Percentiles rank a stretch among this genome's conserved stretches.
Evolutionary conservation across 2,888 invertebrate genomes (phyloP).

Genomic region (Mechanitis mazaeus): DNA sequence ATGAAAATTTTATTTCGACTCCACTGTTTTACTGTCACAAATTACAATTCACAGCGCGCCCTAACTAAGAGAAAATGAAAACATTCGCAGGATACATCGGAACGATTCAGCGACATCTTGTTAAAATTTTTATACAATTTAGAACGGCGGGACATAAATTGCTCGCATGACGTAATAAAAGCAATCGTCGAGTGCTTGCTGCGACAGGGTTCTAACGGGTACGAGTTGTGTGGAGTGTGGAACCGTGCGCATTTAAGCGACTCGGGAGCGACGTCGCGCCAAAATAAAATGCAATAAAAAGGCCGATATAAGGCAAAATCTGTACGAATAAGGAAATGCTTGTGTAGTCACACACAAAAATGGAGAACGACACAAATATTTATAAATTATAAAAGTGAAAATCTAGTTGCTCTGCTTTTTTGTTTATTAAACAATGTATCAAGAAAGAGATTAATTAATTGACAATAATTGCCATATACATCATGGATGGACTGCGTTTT

Average conservation of each 20-base stretch:
- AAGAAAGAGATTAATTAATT: too few relatives aligned
- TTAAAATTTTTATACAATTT: constrained; percentile 32
- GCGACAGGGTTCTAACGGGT: constrained; percentile 35
- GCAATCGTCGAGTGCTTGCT: constrained; percentile 33
- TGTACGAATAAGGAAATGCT: constrained; percentile 34
- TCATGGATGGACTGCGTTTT: too few relatives aligned
- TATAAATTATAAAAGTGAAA: neutral
- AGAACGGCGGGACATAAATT: constrained; percentile 38
- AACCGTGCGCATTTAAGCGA: constrained; percentile 33
- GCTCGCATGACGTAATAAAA: constrained; percentile 36
- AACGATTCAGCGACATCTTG: constrained; percentile 26
- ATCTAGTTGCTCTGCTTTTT: neutral
- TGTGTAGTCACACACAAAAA: constrained; percentile 33
- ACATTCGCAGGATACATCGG: constrained; percentile 7
- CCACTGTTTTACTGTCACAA: constrained; percentile 34
- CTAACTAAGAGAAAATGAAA: constrained; percentile 21
- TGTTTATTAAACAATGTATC: too few relatives aligned
- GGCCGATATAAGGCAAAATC: constrained; percentile 43
- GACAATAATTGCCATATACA: too few relatives aligned
- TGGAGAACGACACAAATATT: neutral
- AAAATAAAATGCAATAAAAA: constrained; percentile 53
- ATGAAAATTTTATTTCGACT: constrained; percentile 43
- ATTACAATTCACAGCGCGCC: constrained; percentile 30
- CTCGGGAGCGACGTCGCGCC: constrained; percentile 36
- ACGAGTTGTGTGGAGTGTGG: constrained; percentile 26